Percentiles rank a stretch among this genome's conserved stretches.
These are phyloP conservation scores for Mystacides longicornis DNA, from an alignment of 2,888 invertebrate species.

Conservation along the genomic window DNA sequence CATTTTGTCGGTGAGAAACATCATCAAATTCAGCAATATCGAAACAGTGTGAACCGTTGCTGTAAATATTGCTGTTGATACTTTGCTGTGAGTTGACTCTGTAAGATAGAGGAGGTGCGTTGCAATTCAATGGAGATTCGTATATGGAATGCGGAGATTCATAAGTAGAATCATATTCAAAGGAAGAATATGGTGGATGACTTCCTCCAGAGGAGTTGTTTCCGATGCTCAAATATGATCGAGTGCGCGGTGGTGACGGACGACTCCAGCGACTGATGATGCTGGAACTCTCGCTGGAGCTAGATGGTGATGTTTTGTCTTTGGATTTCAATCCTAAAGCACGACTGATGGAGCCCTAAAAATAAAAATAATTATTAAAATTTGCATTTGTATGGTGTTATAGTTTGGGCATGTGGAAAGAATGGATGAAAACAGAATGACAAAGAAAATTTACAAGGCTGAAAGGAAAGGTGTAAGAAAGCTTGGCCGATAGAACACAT, in stretches of 20 bases:
- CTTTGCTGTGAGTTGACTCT: constrained; percentile 25
- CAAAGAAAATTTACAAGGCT: too few relatives aligned
- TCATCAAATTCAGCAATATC: constrained; percentile 23
- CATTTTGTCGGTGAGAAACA: constrained; percentile 36
- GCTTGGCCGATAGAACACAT: too few relatives aligned
- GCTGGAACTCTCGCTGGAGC: constrained; percentile 57
- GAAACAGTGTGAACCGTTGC: constrained; percentile 24
- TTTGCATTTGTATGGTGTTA: too few relatives aligned
- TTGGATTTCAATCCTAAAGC: constrained; percentile 61
- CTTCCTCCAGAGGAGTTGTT: constrained; percentile 27
- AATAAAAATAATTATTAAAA: constrained; percentile 10
- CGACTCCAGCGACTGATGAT: constrained; percentile 46
- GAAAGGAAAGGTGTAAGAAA: too few relatives aligned
- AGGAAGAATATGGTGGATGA: constrained; percentile 36
- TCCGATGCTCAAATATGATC: constrained; percentile 52
- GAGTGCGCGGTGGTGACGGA: constrained; percentile 46
- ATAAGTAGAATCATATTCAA: constrained; percentile 27
- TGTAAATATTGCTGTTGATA: constrained; percentile 25
- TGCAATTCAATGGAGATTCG: constrained; percentile 35
- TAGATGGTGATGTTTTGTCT: constrained; percentile 60
- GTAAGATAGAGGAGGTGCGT: constrained; percentile 25
- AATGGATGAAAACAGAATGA: too few relatives aligned
- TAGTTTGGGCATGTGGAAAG: too few relatives aligned
- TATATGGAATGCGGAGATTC: constrained; percentile 32
- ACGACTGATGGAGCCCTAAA: constrained; percentile 67